These are phyloP conservation scores for Passerina amoena DNA, from an alignment of 2,113 vertebrate species.

Conservation along the genomic window DNA sequence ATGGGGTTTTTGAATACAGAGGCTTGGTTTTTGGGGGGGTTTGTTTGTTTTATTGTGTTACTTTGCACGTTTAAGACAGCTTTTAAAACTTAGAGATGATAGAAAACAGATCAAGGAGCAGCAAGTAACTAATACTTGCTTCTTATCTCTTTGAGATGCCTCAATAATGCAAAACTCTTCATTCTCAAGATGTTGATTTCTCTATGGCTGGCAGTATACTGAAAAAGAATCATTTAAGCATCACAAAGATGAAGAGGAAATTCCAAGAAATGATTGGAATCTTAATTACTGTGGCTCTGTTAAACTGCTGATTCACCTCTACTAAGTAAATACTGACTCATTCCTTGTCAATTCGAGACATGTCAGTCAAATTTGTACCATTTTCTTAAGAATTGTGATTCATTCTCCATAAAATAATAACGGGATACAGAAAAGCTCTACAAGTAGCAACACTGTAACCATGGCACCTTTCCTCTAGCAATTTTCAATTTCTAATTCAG, in stretches of 20 bases:
- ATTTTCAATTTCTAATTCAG: neutral
- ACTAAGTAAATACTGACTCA: neutral
- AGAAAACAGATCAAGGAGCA: neutral
- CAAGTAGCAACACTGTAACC: neutral
- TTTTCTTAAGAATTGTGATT: neutral
- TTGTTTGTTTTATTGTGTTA: neutral
- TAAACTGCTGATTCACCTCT: neutral
- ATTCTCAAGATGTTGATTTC: neutral
- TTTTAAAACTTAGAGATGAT: neutral
- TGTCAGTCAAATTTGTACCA: neutral
- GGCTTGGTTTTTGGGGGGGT: accelerated
- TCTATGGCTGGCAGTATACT: neutral
- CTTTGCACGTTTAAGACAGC: neutral
- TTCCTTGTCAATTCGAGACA: neutral
- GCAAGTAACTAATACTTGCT: neutral
- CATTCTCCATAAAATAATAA: neutral
- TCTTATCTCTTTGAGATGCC: neutral
- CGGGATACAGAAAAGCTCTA: neutral
- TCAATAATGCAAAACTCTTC: neutral
- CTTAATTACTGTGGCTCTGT: neutral
- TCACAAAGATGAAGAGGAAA: neutral
- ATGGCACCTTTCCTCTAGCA: neutral
- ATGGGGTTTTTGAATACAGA: accelerated
- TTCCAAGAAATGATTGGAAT: neutral
- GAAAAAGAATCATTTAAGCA: neutral